phyloP scores from a whole-genome alignment of 2,113 vertebrate genomes.

The Tachysurus fulvidraco region DNA sequence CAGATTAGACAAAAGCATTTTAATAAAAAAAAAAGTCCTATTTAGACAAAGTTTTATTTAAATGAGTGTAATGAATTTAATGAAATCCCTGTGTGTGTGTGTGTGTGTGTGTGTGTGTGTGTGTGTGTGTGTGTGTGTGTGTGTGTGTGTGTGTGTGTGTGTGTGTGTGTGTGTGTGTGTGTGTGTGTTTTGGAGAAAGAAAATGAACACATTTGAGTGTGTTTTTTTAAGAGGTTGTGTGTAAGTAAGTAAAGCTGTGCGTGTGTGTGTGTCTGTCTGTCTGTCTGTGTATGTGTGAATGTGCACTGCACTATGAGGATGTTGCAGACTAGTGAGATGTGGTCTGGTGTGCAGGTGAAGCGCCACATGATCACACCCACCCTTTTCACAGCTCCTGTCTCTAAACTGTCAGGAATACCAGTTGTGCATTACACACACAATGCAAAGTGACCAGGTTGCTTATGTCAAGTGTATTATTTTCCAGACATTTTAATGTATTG shows the following conservation, averaged over 20 bases:
- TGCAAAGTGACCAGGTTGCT: neutral
- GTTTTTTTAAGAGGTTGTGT: constrained; percentile 9
- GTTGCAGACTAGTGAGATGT: constrained; percentile 37
- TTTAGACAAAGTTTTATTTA: neutral
- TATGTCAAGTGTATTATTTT: constrained; percentile 26
- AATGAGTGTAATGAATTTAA: neutral
- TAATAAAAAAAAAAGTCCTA: neutral
- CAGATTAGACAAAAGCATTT: neutral
- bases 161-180: neutral
- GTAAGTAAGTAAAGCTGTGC: neutral
- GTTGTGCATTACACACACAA: constrained; percentile 1
- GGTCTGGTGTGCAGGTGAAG: constrained; percentile 31
- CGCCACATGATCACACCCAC: constrained; percentile 9
- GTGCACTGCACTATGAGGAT: constrained; percentile 12
- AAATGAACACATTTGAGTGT: neutral
- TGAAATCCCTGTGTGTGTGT: neutral
- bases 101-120: neutral
- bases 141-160: neutral
- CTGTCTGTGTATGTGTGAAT: neutral
- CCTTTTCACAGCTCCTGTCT: constrained; percentile 1
- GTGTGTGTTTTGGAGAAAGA: neutral
- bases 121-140: neutral
- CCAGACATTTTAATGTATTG: constrained; percentile 16
- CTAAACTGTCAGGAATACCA: neutral
- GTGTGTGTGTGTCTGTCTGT: neutral